Evolutionary conservation across 37 sponge, comb jelly and placozoan genomes (phyloP).

Genomic region (Halichondria panicea): DNA sequence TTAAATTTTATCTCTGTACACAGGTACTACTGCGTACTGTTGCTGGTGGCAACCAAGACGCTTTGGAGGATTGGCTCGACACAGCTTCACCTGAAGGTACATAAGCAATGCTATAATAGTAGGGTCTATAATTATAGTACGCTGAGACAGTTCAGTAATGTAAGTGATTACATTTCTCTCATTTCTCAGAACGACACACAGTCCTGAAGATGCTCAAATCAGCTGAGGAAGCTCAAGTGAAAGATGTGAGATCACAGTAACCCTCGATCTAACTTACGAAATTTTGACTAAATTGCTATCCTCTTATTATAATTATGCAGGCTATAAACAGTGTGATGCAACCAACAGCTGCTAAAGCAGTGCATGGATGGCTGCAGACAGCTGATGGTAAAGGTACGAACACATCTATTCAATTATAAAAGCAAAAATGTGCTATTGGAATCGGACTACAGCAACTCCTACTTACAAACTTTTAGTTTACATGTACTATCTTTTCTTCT

Average conservation of each 20-base stretch:
- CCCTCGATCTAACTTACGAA: background rate
- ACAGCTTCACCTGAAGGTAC: constrained; percentile 66
- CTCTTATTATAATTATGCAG: constrained; percentile 24
- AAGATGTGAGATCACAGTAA: constrained; percentile 36
- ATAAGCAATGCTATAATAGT: too few species aligned
- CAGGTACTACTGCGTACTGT: constrained; percentile 47
- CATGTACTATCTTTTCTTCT: background rate
- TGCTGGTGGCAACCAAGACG: constrained; percentile 11
- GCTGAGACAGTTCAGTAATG: background rate
- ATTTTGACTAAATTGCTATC: background rate
- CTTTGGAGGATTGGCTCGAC: constrained; percentile 55
- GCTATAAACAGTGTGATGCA: constrained; percentile 60
- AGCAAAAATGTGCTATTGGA: too few species aligned
- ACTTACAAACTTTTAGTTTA: background rate
- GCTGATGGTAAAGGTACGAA: constrained; percentile 62
- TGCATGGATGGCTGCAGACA: constrained; percentile 45
- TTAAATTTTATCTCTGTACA: background rate
- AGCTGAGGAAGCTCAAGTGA: constrained; percentile 69
- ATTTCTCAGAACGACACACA: constrained; percentile 60
- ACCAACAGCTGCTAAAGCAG: constrained; percentile 72
- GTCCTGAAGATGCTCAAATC: constrained; percentile 72
- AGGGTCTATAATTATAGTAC: background rate
- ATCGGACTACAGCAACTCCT: too few species aligned
- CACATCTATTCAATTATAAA: too few species aligned
- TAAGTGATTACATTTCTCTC: background rate